Percentiles rank a stretch among this genome's conserved stretches.
These are phyloP conservation scores for Poeciliopsis prolifica DNA, from an alignment of 2,113 vertebrate genomes.

Conservation along the genomic window DNA sequence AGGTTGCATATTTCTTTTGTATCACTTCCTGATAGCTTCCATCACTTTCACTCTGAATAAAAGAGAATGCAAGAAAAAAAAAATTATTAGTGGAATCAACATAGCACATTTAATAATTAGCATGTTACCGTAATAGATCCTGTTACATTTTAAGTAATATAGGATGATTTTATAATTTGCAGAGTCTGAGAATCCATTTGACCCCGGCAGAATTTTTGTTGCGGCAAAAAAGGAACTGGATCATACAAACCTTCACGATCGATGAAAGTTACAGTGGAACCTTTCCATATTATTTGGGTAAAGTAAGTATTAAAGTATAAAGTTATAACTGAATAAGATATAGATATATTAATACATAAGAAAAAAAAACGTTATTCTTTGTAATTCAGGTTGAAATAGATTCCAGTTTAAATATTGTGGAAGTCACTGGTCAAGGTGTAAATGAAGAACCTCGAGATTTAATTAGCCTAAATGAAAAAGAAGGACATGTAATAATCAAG, in stretches of 20 bases:
- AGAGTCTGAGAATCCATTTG: conserved; percentile 30
- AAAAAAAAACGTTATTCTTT: not conserved
- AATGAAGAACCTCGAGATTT: conserved; percentile 50
- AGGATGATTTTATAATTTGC: not conserved
- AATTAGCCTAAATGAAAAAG: conserved; percentile 29
- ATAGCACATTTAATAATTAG: not conserved
- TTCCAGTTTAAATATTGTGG: not conserved
- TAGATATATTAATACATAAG: not conserved
- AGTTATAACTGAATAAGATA: not conserved
- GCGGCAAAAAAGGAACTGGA: conserved; percentile 74
- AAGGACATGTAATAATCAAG: conserved; percentile 45
- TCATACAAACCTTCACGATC: conserved; percentile 71
- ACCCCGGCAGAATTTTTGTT: conserved; percentile 26
- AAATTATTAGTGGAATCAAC: not conserved
- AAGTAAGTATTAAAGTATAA: conserved; percentile 39
- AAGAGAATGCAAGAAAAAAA: not conserved
- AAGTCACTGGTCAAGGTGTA: conserved; percentile 55
- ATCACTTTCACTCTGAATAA: not conserved
- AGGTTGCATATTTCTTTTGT: not conserved
- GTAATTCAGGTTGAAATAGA: conserved; percentile 40
- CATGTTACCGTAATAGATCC: not conserved
- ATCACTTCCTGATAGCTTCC: not conserved
- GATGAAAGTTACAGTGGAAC: conserved; percentile 60
- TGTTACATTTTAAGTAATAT: not conserved
- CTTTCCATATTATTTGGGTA: conserved; percentile 53